Evolutionary conservation across 1,140 invertebrate species (phyloP).

Genomic region (Ooceraea biroi): DNA sequence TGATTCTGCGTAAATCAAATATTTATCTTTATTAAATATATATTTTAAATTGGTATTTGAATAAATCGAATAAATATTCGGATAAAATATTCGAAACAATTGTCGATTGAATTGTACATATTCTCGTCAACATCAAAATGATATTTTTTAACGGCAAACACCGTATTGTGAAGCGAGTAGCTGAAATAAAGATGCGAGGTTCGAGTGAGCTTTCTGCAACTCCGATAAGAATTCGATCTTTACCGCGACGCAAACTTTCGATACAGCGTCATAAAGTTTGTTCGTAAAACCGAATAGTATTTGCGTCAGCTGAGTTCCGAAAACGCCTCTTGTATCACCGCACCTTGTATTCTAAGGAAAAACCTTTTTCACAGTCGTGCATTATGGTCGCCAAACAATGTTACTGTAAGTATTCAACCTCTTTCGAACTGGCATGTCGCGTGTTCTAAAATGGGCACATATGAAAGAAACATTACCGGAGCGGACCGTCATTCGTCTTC

Average conservation of each 20-base stretch:
- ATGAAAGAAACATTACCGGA: conserved; percentile 66
- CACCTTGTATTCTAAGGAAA: conserved; percentile 38
- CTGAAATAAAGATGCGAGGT: background rate
- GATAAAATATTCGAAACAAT: background rate
- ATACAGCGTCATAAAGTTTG: conserved; percentile 36
- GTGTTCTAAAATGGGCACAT: conserved; percentile 30
- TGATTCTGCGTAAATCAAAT: background rate
- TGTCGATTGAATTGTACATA: background rate
- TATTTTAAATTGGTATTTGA: background rate
- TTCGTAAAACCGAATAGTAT: conserved; percentile 43
- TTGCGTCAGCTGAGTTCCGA: conserved; percentile 28
- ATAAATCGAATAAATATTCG: background rate
- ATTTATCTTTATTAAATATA: background rate
- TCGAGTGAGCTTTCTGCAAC: background rate
- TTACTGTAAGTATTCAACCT: conserved; percentile 50
- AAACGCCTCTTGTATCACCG: conserved; percentile 21
- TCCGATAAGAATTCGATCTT: conserved; percentile 36
- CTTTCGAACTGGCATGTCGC: conserved; percentile 56
- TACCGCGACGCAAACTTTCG: background rate
- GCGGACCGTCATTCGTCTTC: conserved; percentile 53
- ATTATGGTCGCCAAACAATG: conserved; percentile 33
- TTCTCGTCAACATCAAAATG: background rate
- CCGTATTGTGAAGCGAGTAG: background rate
- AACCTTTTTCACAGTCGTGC: conserved; percentile 42
- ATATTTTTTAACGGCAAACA: background rate